Conservation (phyloP, 2,797 vertebrate genomes). For the Schizopygopsis pylzovi region DNA sequence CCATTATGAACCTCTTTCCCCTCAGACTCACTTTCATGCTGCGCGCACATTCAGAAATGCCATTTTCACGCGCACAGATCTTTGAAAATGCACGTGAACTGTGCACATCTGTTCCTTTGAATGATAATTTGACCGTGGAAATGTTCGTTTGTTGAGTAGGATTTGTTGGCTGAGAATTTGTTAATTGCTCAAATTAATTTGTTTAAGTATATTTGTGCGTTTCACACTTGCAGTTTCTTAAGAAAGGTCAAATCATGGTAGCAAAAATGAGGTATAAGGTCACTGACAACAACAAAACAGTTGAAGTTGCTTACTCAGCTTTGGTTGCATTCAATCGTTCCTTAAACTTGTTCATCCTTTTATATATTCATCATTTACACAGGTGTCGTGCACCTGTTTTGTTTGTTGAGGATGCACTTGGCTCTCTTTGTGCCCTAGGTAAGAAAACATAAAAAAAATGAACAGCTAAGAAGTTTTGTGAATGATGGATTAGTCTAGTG, state of each 20-base stretch:
- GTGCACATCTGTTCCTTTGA: background rate
- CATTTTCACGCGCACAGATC: conserved; percentile 13
- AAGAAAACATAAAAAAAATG: background rate
- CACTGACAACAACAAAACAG: background rate
- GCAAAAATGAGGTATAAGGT: background rate
- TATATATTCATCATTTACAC: background rate
- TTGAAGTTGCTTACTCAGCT: background rate
- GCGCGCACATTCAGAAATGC: background rate
- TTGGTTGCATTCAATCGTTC: background rate
- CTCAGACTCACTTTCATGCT: conserved; percentile 6
- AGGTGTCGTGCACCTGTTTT: background rate
- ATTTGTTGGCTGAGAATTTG: background rate
- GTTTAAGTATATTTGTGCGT: background rate
- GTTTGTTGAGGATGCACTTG: background rate
- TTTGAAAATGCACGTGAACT: background rate
- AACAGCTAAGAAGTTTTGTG: background rate
- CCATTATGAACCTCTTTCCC: background rate
- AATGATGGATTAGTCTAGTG: background rate
- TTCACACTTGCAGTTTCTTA: background rate
- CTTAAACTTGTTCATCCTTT: background rate
- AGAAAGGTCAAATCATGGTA: background rate
- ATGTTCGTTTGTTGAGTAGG: background rate
- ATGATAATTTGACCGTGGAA: background rate
- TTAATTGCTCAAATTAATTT: background rate
- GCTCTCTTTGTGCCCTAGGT: background rate